A percentile compares a stretch with the other conserved stretches of the same genome.
Evolutionary conservation across 2,888 invertebrate species (phyloP).

Genomic region (Drosophila putrida): DNA sequence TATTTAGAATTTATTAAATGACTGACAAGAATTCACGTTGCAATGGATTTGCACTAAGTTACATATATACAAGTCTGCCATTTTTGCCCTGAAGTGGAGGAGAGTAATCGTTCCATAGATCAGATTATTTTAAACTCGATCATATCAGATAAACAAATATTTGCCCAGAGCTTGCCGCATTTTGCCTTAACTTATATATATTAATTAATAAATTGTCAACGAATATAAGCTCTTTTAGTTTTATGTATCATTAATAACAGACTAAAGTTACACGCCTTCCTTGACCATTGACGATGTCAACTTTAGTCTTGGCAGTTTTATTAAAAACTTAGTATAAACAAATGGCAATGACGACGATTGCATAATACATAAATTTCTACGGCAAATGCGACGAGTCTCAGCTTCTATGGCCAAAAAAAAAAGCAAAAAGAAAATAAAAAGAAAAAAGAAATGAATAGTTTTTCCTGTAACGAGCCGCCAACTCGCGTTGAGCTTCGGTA

Average conservation of each 20-base stretch:
- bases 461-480: constrained; percentile 78
- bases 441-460: constrained; percentile 39
- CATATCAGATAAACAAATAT: no score
- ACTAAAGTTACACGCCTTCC: constrained; percentile 3
- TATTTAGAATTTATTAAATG: no score
- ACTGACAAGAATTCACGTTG: no score
- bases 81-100: no score
- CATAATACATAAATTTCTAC: constrained; percentile 67
- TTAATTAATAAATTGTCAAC: not conserved
- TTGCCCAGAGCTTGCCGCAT: no score
- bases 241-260: constrained; percentile 12
- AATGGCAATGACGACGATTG: constrained; percentile 56
- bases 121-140: no score
- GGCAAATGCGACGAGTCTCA: constrained; percentile 12
- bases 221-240: not conserved
- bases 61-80: no score
- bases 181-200: no score
- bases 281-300: constrained; percentile 11
- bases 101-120: no score
- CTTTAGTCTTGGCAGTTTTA: constrained; percentile 17
- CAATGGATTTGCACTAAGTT: no score
- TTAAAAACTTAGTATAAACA: constrained; percentile 29
- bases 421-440: constrained; percentile 15
- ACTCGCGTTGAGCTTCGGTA: constrained; percentile 65
- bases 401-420: constrained; percentile 22